These are phyloP conservation scores for Phymastichus coffea DNA, from an alignment of 1,140 invertebrate genomes.

Conservation along the genomic window DNA sequence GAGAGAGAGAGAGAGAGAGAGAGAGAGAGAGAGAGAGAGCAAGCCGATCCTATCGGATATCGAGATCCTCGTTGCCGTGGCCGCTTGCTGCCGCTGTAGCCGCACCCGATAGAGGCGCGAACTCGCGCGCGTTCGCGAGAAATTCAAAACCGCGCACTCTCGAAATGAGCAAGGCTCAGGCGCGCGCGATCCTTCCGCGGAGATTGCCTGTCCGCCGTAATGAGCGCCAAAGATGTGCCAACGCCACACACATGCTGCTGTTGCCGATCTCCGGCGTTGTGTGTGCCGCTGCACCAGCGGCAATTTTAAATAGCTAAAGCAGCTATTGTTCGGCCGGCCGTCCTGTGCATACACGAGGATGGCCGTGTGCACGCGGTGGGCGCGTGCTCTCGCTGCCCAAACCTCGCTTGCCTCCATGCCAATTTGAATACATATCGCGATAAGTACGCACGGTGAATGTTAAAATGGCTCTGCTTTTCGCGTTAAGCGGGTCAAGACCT, in stretches of 20 bases:
- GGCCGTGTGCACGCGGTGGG: no score
- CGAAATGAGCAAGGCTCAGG: not conserved
- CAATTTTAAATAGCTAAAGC: slow-evolving; percentile 9
- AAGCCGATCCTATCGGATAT: slow-evolving; percentile 17
- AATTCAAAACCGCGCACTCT: slow-evolving; percentile 14
- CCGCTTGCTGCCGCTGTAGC: not conserved
- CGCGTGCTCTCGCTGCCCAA: not conserved
- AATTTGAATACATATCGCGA: no score
- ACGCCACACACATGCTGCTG: not conserved
- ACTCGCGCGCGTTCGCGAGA: slow-evolving; percentile 1
- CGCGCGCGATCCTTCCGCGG: not conserved
- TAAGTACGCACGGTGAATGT: no score
- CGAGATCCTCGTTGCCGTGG: slow-evolving; percentile 15
- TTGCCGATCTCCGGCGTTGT: no score
- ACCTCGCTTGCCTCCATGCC: not conserved
- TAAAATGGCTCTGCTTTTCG: no score
- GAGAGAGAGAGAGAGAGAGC: not conserved
- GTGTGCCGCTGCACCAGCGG: no score
- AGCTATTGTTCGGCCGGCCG: not conserved
- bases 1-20: no score
- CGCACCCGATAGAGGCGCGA: not conserved
- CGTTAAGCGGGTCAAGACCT: no score
- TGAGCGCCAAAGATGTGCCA: not conserved
- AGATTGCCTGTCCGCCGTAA: slow-evolving; percentile 12
- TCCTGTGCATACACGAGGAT: no score